phyloP scores from a whole-genome alignment of 1,140 invertebrate species.

The Tetragonula clypearis region DNA sequence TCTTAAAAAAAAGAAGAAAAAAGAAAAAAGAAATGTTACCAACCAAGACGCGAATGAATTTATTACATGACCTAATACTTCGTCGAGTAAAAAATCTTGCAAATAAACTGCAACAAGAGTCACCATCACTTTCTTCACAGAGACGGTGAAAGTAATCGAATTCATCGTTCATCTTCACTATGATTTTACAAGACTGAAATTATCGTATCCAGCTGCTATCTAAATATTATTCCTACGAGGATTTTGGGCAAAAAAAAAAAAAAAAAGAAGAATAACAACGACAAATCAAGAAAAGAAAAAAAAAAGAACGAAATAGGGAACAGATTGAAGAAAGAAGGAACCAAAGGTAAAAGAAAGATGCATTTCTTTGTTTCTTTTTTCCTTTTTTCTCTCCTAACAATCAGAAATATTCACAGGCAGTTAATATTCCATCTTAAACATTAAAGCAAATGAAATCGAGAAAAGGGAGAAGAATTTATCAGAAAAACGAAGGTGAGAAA shows the following conservation, averaged over 20 bases:
- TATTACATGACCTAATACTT: neutral
- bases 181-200: neutral
- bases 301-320: neutral
- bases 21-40: neutral
- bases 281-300: neutral
- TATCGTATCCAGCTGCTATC: neutral
- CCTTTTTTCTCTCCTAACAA: neutral
- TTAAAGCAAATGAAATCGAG: conserved; percentile 1
- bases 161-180: neutral
- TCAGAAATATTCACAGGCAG: conserved; percentile 30
- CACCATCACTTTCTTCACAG: neutral
- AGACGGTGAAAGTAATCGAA: neutral
- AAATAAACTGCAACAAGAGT: neutral
- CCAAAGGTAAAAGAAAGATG: neutral
- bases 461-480: neutral
- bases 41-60: neutral
- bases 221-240: too few species aligned
- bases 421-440: neutral
- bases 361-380: neutral
- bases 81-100: neutral
- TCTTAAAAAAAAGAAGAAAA: neutral
- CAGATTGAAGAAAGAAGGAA: neutral
- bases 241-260: neutral
- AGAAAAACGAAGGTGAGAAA: conserved; percentile 4
- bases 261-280: neutral